Base-by-base conservation (phyloP, 1,140 invertebrate species). In the Acromyrmex echinatior region DNA sequence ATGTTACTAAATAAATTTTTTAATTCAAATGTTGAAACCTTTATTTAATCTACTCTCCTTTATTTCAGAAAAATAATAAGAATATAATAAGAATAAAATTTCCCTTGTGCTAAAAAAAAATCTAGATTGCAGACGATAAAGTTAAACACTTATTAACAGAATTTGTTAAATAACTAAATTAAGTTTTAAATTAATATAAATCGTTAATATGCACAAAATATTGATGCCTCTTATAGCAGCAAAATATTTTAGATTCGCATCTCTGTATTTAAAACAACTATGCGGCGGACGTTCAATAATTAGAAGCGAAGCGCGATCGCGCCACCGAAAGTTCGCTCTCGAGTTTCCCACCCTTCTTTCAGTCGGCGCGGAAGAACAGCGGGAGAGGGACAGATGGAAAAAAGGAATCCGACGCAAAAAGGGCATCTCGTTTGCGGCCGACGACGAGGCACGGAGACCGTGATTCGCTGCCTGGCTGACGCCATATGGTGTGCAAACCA, bases 391-490 rank as follows among this genome's bases (percentile, higher is more conserved):
- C 39, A 28, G 53, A 71, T 16, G 58, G 56, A 82, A 82, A 87
- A 87, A 81, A 87, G 58, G 68, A 87, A 66, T 86, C 74, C 74
- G 62, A 77, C 60, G 74, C 39, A 86, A 80, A 86, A 86, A 82
- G 63, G 45, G 85, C 66, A 80, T 86, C 76, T 86, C 35, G 85
- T 80, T 86, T 86, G 76, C 56, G 65, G 53, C 78, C 25, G 65
- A 56, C 63, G 63, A 56, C 63, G 63, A 56, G 66, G 45, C 62
- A 66, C 39, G 51, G 65, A 82, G 77, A 45, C 65, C 53, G 62
- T 80, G 85, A 86, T 86, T 86, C 85, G 85, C 51, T 86, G 76
- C 63, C 76, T 86, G 53, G 77, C 77, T 82, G 78, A 68, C 79
- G 66, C 86, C 86, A 86, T 86, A 82, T 82, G 78, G 86, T 53